Evolutionary conservation across 2,797 vertebrate species (phyloP).

Genomic region (Melanotaenia boesemani): DNA sequence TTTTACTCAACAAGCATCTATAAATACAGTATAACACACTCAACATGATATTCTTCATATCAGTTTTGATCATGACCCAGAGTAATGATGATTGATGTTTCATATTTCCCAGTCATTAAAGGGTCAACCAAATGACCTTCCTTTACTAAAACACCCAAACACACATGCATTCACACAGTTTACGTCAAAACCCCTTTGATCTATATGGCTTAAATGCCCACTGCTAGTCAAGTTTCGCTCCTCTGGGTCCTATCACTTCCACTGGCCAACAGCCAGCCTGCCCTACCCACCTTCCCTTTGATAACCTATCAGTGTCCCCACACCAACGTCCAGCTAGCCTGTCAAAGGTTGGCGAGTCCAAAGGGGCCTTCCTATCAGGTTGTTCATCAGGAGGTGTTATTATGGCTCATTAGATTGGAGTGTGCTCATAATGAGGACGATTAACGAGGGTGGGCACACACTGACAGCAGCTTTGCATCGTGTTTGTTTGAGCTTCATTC

Average conservation of each 20-base stretch:
- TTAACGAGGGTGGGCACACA: slow-evolving; percentile 68
- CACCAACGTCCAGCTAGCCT: slow-evolving; percentile 40
- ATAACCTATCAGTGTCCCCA: slow-evolving; percentile 60
- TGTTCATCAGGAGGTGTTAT: slow-evolving; percentile 73
- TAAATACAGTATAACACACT: not conserved
- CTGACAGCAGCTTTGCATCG: slow-evolving; percentile 20
- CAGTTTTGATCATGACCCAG: not conserved
- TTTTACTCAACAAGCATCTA: no score
- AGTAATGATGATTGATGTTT: not conserved
- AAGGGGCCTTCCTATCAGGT: slow-evolving; percentile 67
- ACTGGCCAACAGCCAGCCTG: slow-evolving; percentile 64
- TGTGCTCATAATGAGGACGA: slow-evolving; percentile 72
- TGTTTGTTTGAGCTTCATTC: not conserved
- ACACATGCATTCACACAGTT: not conserved
- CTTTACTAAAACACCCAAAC: slow-evolving; percentile 3
- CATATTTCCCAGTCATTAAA: not conserved
- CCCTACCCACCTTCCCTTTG: slow-evolving; percentile 52
- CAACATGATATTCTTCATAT: not conserved
- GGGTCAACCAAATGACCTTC: not conserved
- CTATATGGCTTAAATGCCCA: slow-evolving; percentile 20
- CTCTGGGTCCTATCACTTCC: slow-evolving; percentile 67
- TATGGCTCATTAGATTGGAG: slow-evolving; percentile 78
- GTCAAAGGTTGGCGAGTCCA: slow-evolving; percentile 59
- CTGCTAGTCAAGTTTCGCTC: slow-evolving; percentile 39
- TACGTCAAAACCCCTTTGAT: slow-evolving; percentile 60